These are phyloP conservation scores for Drosophila punjabiensis DNA, from an alignment of 1,140 invertebrate species.

Conservation along the genomic window DNA sequence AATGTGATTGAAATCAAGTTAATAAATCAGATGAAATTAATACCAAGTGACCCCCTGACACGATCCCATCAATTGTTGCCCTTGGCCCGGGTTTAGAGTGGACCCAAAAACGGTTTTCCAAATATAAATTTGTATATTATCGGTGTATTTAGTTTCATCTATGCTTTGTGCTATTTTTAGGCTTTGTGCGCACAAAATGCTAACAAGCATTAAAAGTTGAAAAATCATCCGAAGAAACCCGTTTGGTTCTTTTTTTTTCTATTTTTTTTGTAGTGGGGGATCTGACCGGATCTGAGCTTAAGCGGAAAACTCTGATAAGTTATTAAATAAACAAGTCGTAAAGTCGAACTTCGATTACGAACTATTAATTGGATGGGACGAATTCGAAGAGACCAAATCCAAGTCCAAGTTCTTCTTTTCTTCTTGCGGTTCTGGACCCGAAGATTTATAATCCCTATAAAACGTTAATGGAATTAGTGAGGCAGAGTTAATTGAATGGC, in stretches of 20 bases:
- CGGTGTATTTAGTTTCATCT: slow-evolving; percentile 3
- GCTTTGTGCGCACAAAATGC: slow-evolving; percentile 49
- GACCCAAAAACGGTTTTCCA: slow-evolving; percentile 31
- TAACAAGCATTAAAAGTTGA: slow-evolving; percentile 50
- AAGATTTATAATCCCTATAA: slow-evolving; percentile 50
- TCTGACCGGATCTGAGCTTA: slow-evolving; percentile 38
- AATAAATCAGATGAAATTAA: slow-evolving; percentile 9
- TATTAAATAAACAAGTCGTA: slow-evolving; percentile 71
- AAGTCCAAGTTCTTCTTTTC: slow-evolving; percentile 1
- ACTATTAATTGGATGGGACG: slow-evolving; percentile 41
- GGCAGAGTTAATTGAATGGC: slow-evolving; percentile 42
- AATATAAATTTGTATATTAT: slow-evolving; percentile 11
- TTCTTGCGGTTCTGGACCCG: slow-evolving; percentile 1
- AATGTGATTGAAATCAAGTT: neutral
- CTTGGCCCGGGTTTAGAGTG: slow-evolving; percentile 26
- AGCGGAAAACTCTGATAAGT: slow-evolving; percentile 70
- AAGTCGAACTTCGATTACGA: slow-evolving; percentile 44
- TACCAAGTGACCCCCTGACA: slow-evolving; percentile 31
- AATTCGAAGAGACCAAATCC: neutral
- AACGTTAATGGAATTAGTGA: slow-evolving; percentile 53
- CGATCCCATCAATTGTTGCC: slow-evolving; percentile 34
- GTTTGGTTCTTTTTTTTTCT: slow-evolving; percentile 7
- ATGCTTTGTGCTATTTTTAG: slow-evolving; percentile 63
- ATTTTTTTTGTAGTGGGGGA: slow-evolving; percentile 17
- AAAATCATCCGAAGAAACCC: slow-evolving; percentile 48